Conservation (phyloP, 2,113 vertebrate species). For the Stomatorhinus ivindoensis region DNA sequence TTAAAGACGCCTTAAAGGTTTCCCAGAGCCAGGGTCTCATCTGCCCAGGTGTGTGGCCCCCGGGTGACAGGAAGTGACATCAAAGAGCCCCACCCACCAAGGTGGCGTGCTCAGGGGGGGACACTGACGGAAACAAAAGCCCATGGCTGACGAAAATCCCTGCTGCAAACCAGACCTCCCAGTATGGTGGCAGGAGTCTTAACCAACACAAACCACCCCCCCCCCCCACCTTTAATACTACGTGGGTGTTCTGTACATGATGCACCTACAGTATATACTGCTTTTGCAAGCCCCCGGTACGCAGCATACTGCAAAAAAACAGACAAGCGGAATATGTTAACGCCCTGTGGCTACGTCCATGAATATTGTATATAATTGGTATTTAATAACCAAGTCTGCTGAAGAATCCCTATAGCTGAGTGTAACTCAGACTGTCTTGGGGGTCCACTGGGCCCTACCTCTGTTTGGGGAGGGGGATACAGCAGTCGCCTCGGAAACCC, state of each 20-base stretch:
- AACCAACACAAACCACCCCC: background rate
- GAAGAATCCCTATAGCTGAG: background rate
- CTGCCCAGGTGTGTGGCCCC: constrained; percentile 55
- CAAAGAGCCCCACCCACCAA: constrained; percentile 37
- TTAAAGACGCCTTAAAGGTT: constrained; percentile 30
- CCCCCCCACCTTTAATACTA: background rate
- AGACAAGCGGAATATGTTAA: background rate
- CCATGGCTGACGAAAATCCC: constrained; percentile 4
- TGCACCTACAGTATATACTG: background rate
- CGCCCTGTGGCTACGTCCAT: background rate
- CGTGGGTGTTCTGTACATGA: background rate
- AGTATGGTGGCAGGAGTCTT: background rate
- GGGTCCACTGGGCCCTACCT: constrained; percentile 50
- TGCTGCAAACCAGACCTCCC: background rate
- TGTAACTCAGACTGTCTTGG: background rate
- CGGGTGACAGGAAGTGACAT: constrained; percentile 54
- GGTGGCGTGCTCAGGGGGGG: background rate
- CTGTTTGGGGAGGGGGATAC: constrained; percentile 52
- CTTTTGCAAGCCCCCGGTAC: background rate
- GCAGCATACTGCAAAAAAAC: background rate
- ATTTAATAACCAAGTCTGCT: background rate
- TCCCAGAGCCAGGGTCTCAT: constrained; percentile 38
- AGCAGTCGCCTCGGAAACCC: constrained; percentile 65
- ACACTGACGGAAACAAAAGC: constrained; percentile 42
- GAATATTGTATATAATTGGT: background rate